Percentiles rank a stretch among this genome's conserved stretches.
phyloP scores from a whole-genome alignment of 2,888 invertebrate genomes.

The Catocala nupta region DNA sequence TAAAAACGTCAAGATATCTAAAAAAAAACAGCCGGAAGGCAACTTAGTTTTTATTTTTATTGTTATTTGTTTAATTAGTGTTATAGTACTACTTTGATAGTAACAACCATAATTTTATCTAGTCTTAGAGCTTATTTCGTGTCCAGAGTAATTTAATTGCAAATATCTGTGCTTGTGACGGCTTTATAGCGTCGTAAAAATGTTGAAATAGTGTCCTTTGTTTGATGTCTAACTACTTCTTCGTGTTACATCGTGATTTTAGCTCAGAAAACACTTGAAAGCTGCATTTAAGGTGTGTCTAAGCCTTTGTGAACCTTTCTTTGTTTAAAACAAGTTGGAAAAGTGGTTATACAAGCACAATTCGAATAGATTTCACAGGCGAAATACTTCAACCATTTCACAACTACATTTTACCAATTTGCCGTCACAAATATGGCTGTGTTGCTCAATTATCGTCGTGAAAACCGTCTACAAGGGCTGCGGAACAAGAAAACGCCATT shows the following conservation, averaged over 20 bases:
- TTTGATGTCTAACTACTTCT: constrained; percentile 67
- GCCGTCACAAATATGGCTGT: constrained; percentile 60
- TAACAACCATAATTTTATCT: constrained; percentile 75
- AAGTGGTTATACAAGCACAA: constrained; percentile 40
- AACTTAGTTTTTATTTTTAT: constrained; percentile 80
- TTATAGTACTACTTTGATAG: constrained; percentile 64
- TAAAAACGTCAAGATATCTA: constrained; percentile 82
- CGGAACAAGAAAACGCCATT: constrained; percentile 53
- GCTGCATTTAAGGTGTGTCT: constrained; percentile 36
- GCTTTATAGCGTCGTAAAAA: constrained; percentile 81
- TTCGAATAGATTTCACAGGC: constrained; percentile 23
- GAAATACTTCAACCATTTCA: constrained; percentile 44
- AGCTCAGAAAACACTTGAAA: constrained; percentile 44
- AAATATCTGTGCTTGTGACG: constrained; percentile 70
- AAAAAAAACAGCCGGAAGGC: constrained; percentile 80
- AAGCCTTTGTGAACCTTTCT: constrained; percentile 26
- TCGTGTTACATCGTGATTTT: constrained; percentile 53
- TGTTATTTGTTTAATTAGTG: constrained; percentile 79
- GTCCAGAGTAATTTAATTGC: constrained; percentile 63
- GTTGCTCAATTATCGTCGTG: constrained; percentile 60
- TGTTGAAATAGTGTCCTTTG: constrained; percentile 79
- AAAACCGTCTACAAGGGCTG: constrained; percentile 53
- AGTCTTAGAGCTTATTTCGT: constrained; percentile 73
- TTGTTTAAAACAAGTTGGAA: constrained; percentile 42
- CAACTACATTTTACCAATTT: constrained; percentile 54